These are phyloP conservation scores for Cremastinae sp. DNA, from an alignment of 2,888 invertebrate genomes.

Conservation along the genomic window DNA sequence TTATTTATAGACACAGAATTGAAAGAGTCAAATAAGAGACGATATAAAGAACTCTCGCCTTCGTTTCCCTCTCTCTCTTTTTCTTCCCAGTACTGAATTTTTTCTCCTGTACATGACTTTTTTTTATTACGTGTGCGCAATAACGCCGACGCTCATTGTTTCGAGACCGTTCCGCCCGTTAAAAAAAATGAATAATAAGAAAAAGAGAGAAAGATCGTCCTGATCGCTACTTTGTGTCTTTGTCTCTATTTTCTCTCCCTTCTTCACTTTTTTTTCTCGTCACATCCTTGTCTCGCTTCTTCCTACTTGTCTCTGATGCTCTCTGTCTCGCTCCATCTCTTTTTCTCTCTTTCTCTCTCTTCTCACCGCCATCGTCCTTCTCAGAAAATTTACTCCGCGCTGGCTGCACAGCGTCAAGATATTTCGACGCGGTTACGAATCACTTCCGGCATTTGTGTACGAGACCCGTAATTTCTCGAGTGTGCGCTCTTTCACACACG, in stretches of 20 bases:
- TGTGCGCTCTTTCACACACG: too few species aligned
- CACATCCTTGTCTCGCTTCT: conserved; percentile 24
- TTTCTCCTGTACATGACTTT: conserved; percentile 9
- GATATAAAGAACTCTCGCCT: conserved; percentile 12
- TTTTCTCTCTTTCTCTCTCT: conserved; percentile 47
- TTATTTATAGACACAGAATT: conserved; percentile 1
- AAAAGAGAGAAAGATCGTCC: conserved; percentile 39
- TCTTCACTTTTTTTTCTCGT: too few species aligned
- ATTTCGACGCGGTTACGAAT: conserved; percentile 51
- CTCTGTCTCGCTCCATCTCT: too few species aligned
- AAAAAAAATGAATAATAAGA: conserved; percentile 41
- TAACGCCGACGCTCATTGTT: conserved; percentile 60
- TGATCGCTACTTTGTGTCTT: conserved; percentile 41
- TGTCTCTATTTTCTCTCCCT: too few species aligned
- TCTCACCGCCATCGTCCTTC: conserved; percentile 14
- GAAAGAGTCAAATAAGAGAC: conserved; percentile 1
- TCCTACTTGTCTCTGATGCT: conserved; percentile 26
- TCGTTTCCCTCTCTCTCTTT: conserved; percentile 16
- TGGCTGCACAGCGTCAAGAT: conserved; percentile 14
- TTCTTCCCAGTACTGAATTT: conserved; percentile 28
- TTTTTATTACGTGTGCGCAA: conserved; percentile 59
- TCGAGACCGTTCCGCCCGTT: conserved; percentile 58
- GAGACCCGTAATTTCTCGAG: conserved; percentile 12
- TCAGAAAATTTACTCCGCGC: conserved; percentile 44
- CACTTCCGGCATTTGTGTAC: conserved; percentile 51